Conservation (phyloP, 2,888 invertebrate genomes). For the Choreutis nemorana region DNA sequence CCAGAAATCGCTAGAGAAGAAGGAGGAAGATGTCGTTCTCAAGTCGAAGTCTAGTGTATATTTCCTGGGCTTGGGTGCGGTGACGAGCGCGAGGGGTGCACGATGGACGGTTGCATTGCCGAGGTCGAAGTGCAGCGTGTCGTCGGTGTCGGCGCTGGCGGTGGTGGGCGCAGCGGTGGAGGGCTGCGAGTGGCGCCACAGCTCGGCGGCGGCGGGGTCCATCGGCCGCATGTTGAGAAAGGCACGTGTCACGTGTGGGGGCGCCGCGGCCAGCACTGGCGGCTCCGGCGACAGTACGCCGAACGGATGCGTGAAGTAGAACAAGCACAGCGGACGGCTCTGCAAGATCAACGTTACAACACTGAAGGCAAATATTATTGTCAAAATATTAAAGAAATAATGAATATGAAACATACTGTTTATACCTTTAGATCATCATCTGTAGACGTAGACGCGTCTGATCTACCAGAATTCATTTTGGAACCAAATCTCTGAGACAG, state of each 20-base stretch:
- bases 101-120: conserved; percentile 24
- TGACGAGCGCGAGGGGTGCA: conserved; percentile 20
- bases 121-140: conserved; percentile 17
- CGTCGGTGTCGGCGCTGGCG: conserved; percentile 9
- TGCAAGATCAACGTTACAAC: conserved; percentile 16
- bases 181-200: conserved; percentile 18
- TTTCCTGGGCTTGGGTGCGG: conserved; percentile 13
- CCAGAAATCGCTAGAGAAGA: conserved; percentile 37
- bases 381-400: conserved; percentile 2
- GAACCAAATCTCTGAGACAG: too few relatives aligned
- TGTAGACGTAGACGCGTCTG: conserved; percentile 57
- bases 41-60: conserved; percentile 19
- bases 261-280: conserved; percentile 23
- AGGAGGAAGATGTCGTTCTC: conserved; percentile 28
- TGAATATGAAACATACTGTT: not conserved
- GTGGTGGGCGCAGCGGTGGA: conserved; percentile 10
- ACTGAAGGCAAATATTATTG: not conserved
- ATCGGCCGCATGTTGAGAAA: conserved; percentile 29
- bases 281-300: conserved; percentile 61
- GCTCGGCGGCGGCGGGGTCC: not conserved
- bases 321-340: conserved; percentile 60
- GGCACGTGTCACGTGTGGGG: conserved; percentile 26
- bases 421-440: conserved; percentile 21
- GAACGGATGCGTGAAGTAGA: conserved; percentile 66
- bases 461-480: conserved; percentile 33